Evolutionary conservation across 2,888 invertebrate species (phyloP).

Genomic region (Stictocephala bisonia): DNA sequence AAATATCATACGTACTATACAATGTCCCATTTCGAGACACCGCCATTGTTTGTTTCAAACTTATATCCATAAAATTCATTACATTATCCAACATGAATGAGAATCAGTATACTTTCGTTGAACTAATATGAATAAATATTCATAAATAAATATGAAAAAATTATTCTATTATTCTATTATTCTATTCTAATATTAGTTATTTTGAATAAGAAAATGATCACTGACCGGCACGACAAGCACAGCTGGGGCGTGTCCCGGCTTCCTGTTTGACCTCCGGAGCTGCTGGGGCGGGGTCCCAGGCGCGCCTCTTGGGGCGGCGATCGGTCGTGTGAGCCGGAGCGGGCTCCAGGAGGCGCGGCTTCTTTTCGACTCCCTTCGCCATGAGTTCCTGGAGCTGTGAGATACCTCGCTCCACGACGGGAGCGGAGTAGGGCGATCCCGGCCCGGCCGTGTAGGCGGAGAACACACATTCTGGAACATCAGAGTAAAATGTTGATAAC

Average conservation of each 20-base stretch:
- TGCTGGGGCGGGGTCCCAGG: constrained; percentile 30
- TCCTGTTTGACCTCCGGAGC: background rate
- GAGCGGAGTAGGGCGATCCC: constrained; percentile 34
- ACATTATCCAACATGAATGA: no score
- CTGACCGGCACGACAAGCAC: constrained; percentile 34
- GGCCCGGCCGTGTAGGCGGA: constrained; percentile 20
- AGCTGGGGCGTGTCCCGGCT: background rate
- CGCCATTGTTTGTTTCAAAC: no score
- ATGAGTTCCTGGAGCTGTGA: constrained; percentile 29
- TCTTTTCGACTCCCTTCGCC: constrained; percentile 33
- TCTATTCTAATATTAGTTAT: no score
- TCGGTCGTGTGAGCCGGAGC: background rate
- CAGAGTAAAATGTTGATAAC: no score
- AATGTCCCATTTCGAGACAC: no score
- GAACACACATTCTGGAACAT: constrained; percentile 37
- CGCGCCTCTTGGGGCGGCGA: constrained; percentile 9
- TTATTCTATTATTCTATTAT: no score
- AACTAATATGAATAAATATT: no score
- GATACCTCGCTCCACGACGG: constrained; percentile 33
- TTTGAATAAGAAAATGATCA: no score
- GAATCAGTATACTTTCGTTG: no score
- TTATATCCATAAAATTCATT: no score
- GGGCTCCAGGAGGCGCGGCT: constrained; percentile 15
- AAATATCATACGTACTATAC: no score
- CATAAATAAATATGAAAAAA: no score